Evolutionary conservation across 1,140 invertebrate genomes (phyloP), one percentile per base, ranked within the genome.

Genomic region (Dendroctonus valens): DNA sequence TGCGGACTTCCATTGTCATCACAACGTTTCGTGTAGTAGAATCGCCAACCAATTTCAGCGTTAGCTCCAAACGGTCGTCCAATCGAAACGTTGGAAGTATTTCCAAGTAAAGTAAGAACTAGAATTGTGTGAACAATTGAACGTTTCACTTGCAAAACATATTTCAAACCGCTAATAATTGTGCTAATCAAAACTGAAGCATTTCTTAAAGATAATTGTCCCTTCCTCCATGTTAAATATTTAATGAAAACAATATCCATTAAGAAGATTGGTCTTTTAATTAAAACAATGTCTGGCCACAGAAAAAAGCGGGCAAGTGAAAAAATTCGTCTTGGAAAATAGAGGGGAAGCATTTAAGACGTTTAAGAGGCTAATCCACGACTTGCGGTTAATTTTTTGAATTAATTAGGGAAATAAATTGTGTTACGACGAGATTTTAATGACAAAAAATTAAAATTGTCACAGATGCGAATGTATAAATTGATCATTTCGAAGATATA

Each of bases 401-500:
- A 73, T 72, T 74, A 74, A 74, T 74, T 74, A 70, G 64, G 63
- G 64, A 73, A 73, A 75, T 73, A 73, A 75, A 75, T 75, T 67
- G 65, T 65, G 58, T 7, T 51, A 11, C 62, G 59, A 73, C 68
- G 73, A 73, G 73, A 72, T 72, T 73, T 75, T 75, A 75, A 75
- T 75, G 73, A 75, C 73, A 75, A 75, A 73, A 74, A 72, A 75
- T 73, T 75, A 70, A 73, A 73, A 73, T 75, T 75, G 72, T 75
- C 73, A 62, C 73, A 75, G 73, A 75, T 75, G 73, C 68, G 72
- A 69, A 73, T 66, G 70, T 71, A 75, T 72, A 75, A 73, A 75
- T 73, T 75, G 72, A 75, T 75, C 73, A 75, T 75, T 73, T 62
- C 68, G 62, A 70, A 73, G 71, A 75, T 75, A 70, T 73, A 75